phyloP scores from a whole-genome alignment of 2,113 vertebrate species.

The Lagopus leucura region DNA sequence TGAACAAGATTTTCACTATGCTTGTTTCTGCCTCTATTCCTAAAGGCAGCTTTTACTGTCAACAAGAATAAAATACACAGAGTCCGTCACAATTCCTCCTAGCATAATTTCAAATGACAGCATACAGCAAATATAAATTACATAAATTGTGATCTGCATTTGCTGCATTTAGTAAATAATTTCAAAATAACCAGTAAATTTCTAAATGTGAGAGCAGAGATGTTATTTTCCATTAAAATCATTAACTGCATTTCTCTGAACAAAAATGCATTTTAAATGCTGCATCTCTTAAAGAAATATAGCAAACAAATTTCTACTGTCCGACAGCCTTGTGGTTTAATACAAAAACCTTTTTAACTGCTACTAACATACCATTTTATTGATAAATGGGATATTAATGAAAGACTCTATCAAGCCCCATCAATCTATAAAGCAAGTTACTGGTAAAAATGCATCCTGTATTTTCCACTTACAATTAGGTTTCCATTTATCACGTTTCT shows the following conservation, averaged over 20 bases:
- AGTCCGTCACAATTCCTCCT: slow-evolving; percentile 15
- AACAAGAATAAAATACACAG: background rate
- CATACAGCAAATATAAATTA: slow-evolving; percentile 1
- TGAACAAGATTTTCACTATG: slow-evolving; percentile 20
- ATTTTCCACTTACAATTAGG: slow-evolving; percentile 10
- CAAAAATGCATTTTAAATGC: background rate
- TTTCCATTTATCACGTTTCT: slow-evolving; percentile 66
- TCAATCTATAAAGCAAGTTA: slow-evolving; percentile 33
- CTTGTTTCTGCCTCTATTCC: background rate
- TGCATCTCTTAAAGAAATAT: slow-evolving; percentile 20
- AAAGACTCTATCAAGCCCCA: slow-evolving; percentile 13
- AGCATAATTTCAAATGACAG: slow-evolving; percentile 18
- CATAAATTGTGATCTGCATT: background rate
- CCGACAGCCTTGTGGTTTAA: background rate
- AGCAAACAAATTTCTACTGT: slow-evolving; percentile 25
- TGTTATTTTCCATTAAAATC: slow-evolving; percentile 45
- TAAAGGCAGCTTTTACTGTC: slow-evolving; percentile 13
- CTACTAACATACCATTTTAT: slow-evolving; percentile 23
- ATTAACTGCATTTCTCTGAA: slow-evolving; percentile 14
- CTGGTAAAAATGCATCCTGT: slow-evolving; percentile 56
- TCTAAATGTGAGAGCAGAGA: background rate
- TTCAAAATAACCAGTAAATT: slow-evolving; percentile 26
- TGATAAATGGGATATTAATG: slow-evolving; percentile 40
- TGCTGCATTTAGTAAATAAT: background rate
- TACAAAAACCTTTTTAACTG: slow-evolving; percentile 31